Evolutionary conservation across 2,797 vertebrate species (phyloP).

Genomic region (Sphenopsis melanotis): DNA sequence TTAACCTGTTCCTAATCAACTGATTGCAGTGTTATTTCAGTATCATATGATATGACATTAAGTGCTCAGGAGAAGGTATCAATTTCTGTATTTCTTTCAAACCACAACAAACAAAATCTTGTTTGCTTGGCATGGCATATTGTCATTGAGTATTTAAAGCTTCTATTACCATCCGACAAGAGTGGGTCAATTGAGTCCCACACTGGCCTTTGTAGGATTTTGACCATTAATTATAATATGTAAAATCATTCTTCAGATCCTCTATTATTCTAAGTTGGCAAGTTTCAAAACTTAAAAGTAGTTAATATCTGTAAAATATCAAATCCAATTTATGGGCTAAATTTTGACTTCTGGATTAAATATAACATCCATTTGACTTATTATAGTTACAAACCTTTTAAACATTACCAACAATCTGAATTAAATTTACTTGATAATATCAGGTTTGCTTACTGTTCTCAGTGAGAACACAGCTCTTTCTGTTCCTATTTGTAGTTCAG

Average conservation of each 20-base stretch:
- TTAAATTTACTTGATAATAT: neutral
- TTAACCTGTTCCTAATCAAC: neutral
- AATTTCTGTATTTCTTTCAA: neutral
- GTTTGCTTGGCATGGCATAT: neutral
- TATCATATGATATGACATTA: neutral
- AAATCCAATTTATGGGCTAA: neutral
- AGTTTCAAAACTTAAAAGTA: neutral
- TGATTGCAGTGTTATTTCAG: neutral
- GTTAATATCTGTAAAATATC: neutral
- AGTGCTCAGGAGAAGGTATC: neutral
- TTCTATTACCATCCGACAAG: neutral
- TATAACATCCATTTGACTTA: neutral
- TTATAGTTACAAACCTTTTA: neutral
- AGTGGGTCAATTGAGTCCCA: neutral
- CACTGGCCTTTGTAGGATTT: neutral
- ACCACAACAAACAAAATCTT: neutral
- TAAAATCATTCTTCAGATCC: neutral
- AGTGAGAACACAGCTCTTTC: neutral
- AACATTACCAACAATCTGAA: neutral
- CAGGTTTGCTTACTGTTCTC: neutral
- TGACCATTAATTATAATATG: neutral
- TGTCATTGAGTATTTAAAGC: neutral
- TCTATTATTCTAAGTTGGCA: neutral
- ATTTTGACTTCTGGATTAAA: neutral
- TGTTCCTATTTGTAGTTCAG: neutral